These are phyloP conservation scores for Dolichopus griseipennis DNA, from an alignment of 2,888 invertebrate genomes.

Conservation along the genomic window DNA sequence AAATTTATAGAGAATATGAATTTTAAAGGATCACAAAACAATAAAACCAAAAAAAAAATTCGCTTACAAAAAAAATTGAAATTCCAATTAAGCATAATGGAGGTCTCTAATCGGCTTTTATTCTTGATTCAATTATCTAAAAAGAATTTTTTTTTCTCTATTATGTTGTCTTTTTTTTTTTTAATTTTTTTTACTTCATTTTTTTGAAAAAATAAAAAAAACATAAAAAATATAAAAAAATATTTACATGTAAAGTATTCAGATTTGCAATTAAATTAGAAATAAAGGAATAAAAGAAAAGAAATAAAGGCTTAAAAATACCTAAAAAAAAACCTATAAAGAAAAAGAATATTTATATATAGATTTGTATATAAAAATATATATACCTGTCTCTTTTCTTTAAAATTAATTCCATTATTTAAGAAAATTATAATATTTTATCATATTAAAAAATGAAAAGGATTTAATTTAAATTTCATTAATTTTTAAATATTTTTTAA, in stretches of 20 bases:
- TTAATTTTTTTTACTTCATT: too few species aligned
- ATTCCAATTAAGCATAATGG: constrained; percentile 24
- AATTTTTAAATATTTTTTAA: too few species aligned
- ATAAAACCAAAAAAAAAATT: neutral
- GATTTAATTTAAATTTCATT: too few species aligned
- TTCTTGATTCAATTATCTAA: constrained; percentile 24
- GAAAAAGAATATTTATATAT: too few species aligned
- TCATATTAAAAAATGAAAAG: too few species aligned
- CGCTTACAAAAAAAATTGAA: constrained; percentile 17
- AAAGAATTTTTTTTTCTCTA: constrained; percentile 10
- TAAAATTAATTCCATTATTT: too few species aligned
- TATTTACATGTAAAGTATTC: constrained; percentile 3
- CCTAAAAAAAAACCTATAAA: neutral
- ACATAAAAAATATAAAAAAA: too few species aligned
- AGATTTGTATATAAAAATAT: too few species aligned
- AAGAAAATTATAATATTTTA: too few species aligned
- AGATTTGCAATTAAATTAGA: neutral
- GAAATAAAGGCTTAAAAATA: neutral
- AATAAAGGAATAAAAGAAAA: neutral
- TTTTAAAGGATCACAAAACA: neutral
- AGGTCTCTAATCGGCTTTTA: constrained; percentile 24
- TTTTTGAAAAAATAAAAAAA: too few species aligned
- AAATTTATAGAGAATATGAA: neutral
- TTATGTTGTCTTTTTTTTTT: too few species aligned
- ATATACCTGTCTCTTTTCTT: too few species aligned